A percentile compares a stretch with the other conserved stretches of the same genome.
phyloP scores from a whole-genome alignment of 2,888 invertebrate genomes.

The Trachelus stipa region DNA sequence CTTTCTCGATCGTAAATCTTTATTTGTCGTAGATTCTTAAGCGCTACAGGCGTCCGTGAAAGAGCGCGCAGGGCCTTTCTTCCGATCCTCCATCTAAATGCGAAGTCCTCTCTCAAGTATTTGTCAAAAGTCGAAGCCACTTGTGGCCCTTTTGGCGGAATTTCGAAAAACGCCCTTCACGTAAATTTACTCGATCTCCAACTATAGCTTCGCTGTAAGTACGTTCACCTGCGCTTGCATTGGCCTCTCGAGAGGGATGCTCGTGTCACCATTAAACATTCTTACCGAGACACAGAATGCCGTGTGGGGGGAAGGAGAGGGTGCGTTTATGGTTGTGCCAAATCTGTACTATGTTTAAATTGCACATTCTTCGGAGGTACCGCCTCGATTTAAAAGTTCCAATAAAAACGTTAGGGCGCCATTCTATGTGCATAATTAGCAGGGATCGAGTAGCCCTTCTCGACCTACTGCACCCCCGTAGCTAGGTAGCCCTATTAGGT shows the following conservation, averaged over 20 bases:
- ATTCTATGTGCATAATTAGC: conserved; percentile 17
- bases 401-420: conserved; percentile 22
- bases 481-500: conserved; percentile 42
- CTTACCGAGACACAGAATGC: neutral
- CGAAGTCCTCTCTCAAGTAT: neutral
- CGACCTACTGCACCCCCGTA: conserved; percentile 11
- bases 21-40: conserved; percentile 50
- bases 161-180: neutral
- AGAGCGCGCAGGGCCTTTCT: conserved; percentile 17
- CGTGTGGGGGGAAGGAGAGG: neutral
- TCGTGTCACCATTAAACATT: neutral
- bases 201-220: neutral
- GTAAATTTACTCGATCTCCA: neutral
- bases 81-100: neutral
- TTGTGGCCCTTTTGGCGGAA: neutral
- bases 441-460: conserved; percentile 11
- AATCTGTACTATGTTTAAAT: conserved; percentile 25
- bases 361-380: conserved; percentile 30
- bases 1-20: conserved; percentile 52
- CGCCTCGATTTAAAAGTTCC: conserved; percentile 20
- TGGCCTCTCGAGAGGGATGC: neutral
- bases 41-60: conserved; percentile 27
- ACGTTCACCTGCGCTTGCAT: neutral
- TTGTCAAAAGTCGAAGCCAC: neutral
- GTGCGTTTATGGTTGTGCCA: neutral